Base-by-base conservation (phyloP, 2,113 vertebrate species). In the Scartelaos histophorus region DNA sequence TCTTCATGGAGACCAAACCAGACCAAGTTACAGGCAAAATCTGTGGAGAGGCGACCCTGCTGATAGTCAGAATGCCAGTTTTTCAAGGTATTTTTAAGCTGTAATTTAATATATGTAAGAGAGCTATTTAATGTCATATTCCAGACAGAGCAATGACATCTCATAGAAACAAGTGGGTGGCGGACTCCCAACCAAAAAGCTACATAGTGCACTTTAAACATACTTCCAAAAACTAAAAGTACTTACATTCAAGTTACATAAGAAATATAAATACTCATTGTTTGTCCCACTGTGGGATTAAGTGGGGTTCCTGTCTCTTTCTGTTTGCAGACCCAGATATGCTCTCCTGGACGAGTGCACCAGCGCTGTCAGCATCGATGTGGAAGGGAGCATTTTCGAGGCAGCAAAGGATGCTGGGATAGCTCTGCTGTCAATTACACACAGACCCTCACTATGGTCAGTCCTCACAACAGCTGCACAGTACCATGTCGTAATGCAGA, bases 311-410 rank as follows among this genome's bases (percentile, higher is more conserved):
- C 22, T 58, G 56, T 58, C n/a, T 22, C 15, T 47, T 64, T 84
- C 24, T 76, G 54, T 70, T 11, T 13, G 7, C 90, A 99, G 97
- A 74, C 97, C 98, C 0, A 96, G 96, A 58, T 99, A 98, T 1
- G 98, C 97, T 13, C 89, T 99, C 64, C 84, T 99, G 80, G 98
- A 99, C 10, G 98, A 99, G 85, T 99, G 98, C 74, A 99, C 97
- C 0, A 99, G 98, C 72, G 98, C 98, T 12, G 96, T 99, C 71
- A 99, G 97, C 92, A 98, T 99, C 74, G 98, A 99, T 22, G 98
- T 98, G 7, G 98, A 99, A 92, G 98, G 97, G 73, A 97, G 93
- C 83, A 99, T 99, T 92, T 99, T 98, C 85, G 96, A 98, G 88
- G 96, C 97, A 82, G 97, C 98, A 35, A 96, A 97, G 89, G 94